These are phyloP conservation scores for Styela plicata DNA, from an alignment of 23 tunicate genomes.

Conservation along the genomic window DNA sequence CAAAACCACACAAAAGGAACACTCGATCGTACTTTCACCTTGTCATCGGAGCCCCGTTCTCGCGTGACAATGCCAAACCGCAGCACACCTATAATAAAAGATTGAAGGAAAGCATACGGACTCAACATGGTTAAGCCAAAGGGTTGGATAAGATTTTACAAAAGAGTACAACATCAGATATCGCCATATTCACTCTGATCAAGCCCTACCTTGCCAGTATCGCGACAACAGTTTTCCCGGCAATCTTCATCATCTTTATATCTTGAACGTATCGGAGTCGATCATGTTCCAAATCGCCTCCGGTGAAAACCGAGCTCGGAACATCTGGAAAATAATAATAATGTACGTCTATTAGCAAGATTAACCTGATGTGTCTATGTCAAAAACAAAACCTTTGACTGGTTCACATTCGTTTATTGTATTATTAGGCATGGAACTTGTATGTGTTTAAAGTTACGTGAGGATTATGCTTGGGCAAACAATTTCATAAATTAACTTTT, in stretches of 20 bases:
- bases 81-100: background rate
- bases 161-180: too few species aligned
- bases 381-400: background rate
- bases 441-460: too few species aligned
- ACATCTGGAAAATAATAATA: slow-evolving; percentile 40
- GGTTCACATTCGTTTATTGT: too few species aligned
- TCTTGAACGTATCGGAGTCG: slow-evolving; percentile 49
- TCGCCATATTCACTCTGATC: too few species aligned
- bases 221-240: slow-evolving; percentile 33
- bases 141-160: too few species aligned
- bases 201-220: slow-evolving; percentile 64
- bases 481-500: too few species aligned
- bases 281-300: slow-evolving; percentile 18
- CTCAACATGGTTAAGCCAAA: too few species aligned
- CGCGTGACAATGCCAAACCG: background rate
- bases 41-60: background rate
- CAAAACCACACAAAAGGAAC: background rate
- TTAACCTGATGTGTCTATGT: background rate
- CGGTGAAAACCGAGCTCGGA: slow-evolving; percentile 40
- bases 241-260: slow-evolving; percentile 41
- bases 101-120: background rate
- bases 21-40: background rate
- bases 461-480: too few species aligned
- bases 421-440: too few species aligned
- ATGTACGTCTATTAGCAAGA: background rate